A percentile compares a stretch with the other conserved stretches of the same genome.
Conservation (phyloP, 2,113 vertebrate species). For the Cynopterus brachyotis region DNA sequence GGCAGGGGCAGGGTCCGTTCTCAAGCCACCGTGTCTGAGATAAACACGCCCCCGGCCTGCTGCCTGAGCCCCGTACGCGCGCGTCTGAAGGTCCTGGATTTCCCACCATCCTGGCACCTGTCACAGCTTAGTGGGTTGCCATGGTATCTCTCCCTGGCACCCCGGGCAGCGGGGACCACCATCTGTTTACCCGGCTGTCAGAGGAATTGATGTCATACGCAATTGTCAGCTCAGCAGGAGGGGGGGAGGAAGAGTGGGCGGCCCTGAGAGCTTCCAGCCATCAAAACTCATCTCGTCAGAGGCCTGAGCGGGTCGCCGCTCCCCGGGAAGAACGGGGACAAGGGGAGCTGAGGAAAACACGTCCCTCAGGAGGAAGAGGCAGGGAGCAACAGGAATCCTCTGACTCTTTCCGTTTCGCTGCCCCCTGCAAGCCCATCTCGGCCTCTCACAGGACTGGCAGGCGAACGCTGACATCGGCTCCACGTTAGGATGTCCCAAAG, state of each 20-base stretch:
- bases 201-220: slow-evolving; percentile 75
- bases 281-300: slow-evolving; percentile 74
- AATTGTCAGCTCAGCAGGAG: slow-evolving; percentile 67
- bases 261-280: slow-evolving; percentile 66
- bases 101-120: slow-evolving; percentile 76
- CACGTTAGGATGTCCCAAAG: background rate
- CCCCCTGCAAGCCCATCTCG: background rate
- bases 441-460: background rate
- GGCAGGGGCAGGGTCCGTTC: background rate
- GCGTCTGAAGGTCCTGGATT: slow-evolving; percentile 66
- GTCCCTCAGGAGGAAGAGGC: background rate
- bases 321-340: background rate
- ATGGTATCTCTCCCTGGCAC: slow-evolving; percentile 73
- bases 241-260: slow-evolving; percentile 76
- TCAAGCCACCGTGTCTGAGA: background rate
- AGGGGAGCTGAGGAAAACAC: background rate
- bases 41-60: background rate
- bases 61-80: background rate
- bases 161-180: slow-evolving; percentile 75
- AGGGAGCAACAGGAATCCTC: background rate
- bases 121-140: slow-evolving; percentile 75
- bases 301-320: slow-evolving; percentile 28
- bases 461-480: background rate
- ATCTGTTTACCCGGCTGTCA: slow-evolving; percentile 81
- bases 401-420: background rate